These are phyloP conservation scores for Apis mellifera DNA, from an alignment of 1,140 invertebrate species.

Conservation along the genomic window Amel_HAv3.1 CM009942.2:9525501-9526000, in stretches of 20 bases:
- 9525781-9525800: constrained; percentile 65
- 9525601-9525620: neutral
- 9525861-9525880: constrained; percentile 25
- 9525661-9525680: constrained; percentile 6
- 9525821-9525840: constrained; percentile 57
- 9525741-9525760: constrained; percentile 66
- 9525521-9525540: too few relatives aligned
- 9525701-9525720: constrained; percentile 71
- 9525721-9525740: constrained; percentile 69
- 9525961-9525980: too few relatives aligned
- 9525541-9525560: too few relatives aligned
- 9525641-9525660: constrained; percentile 46
- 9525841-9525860: neutral
- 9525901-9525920: neutral
- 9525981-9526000: too few relatives aligned
- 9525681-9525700: constrained; percentile 39
- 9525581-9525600: constrained; percentile 43
- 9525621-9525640: neutral
- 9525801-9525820: constrained; percentile 68
- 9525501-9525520: constrained; percentile 16
- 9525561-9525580: neutral
- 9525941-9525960: too few relatives aligned
- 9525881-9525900: constrained; percentile 5
- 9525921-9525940: too few relatives aligned
- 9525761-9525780: constrained; percentile 58